phyloP scores from a whole-genome alignment of 1,140 invertebrate species.

The Theocolax elegans region DNA sequence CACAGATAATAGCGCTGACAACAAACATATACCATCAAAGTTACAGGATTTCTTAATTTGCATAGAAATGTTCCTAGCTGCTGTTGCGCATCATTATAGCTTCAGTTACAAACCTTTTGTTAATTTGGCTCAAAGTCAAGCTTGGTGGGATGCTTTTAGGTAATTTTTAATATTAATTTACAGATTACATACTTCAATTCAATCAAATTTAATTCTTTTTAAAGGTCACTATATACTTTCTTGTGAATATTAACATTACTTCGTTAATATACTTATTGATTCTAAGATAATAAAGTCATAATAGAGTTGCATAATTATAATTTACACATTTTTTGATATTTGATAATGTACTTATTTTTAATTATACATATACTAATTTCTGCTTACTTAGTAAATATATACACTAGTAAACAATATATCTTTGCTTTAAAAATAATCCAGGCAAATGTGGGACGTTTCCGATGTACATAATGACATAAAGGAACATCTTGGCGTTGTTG shows the following conservation, averaged over 20 bases:
- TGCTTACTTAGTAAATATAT: too few relatives aligned
- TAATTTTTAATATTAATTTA: conserved; percentile 45
- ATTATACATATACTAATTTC: too few relatives aligned
- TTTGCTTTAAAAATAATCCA: conserved; percentile 22
- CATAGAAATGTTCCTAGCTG: conserved; percentile 97
- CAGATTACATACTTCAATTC: too few relatives aligned
- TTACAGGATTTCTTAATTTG: conserved; percentile 96
- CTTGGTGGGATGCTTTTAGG: conserved; percentile 72
- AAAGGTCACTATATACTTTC: too few relatives aligned
- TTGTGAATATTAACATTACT: too few relatives aligned
- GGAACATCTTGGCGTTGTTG: conserved; percentile 90
- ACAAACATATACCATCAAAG: conserved; percentile 79
- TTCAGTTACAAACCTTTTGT: conserved; percentile 92
- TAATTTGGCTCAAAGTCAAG: conserved; percentile 65
- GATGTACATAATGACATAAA: conserved; percentile 92
- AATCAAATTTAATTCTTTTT: too few relatives aligned
- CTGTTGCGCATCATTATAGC: conserved; percentile 93
- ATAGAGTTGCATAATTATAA: too few relatives aligned
- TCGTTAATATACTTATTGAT: too few relatives aligned
- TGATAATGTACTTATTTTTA: too few relatives aligned
- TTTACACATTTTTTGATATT: too few relatives aligned
- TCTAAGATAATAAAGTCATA: too few relatives aligned
- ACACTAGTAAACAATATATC: too few relatives aligned
- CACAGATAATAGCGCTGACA: conserved; percentile 73
- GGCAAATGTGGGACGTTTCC: conserved; percentile 90